Base-by-base conservation (phyloP, 2,888 invertebrate genomes). In the Cryptophagus acutangulus region DNA sequence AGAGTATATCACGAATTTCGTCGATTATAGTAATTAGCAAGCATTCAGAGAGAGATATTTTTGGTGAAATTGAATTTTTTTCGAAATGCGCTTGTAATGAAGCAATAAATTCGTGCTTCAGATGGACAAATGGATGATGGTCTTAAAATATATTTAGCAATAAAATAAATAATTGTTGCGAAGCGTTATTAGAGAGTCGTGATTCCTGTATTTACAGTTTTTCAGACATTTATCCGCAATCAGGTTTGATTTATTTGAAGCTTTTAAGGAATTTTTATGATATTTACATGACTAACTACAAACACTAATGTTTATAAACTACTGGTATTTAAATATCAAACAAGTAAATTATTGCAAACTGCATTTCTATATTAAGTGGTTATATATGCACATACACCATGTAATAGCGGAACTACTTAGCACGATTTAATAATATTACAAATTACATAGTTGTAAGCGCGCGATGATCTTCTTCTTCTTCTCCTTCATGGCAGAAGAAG, bases 291-390 rank as follows among this genome's bases (percentile, higher is more conserved):
- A n/a, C 9, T 20, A 6, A 9, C 20, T 20, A 6, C 10, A 4
- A 26, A 12, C 12, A 26, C 12, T 26, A 26, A 26, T 26, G 31
- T 15, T 10, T 31, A 3, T 10, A 31, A 43, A 54, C 54, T 52
- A 54, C 52, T 52, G 52, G 52, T 51, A 51, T 52, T 52, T 52
- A 49, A 51, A 54, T 45, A 51, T 47, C 48, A 45, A 42, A 40
- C 45, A 37, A 42, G 43, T 43, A 49, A 53, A 51, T 51, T 47
- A 48, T 45, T 30, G 41, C 46, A 38, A n/a, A 41, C 40, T 38
- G 44, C 48, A 47, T 46, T 44, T 46, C 43, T n/a, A n/a, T n/a
- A n/a, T n/a, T n/a, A n/a, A n/a, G n/a, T n/a, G n/a, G 49, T n/a
- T n/a, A n/a, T n/a, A n/a, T n/a, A n/a, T n/a, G n/a, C n/a, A n/a